Base-by-base conservation (phyloP, 2,113 vertebrate genomes). In the Pedetes capensis region DNA sequence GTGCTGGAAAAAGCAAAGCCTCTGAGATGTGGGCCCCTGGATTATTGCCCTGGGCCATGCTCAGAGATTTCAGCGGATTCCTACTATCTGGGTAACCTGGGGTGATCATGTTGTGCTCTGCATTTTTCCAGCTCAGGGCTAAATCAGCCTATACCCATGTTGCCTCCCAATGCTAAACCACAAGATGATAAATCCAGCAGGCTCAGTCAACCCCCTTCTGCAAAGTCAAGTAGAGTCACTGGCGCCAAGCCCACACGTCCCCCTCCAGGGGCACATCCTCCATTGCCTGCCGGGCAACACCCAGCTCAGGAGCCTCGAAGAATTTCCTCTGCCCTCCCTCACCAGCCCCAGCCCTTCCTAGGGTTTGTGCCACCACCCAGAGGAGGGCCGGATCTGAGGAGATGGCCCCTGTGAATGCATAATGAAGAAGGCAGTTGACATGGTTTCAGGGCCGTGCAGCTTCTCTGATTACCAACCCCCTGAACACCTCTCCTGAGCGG, bases 311-410 rank as follows among this genome's bases (percentile, higher is more conserved):
- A 44, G 14, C 32, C 59, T n/a, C 11, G 23, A 27, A 44, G 74
- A 25, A 23, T 27, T 37, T 53, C 39, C 23, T 34, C 9, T 23
- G 47, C 3, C 42, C 64, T 82, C 17, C 17, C 25, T 42, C n/a
- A 7, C n/a, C 9, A 55, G 23, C 69, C 37, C 4, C 6, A 39
- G 22, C 23, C 25, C 27, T 57, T 25, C 37, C 51, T 44, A 2
- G 53, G 49, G 6, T n/a, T 51, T 34, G 63, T 39, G 37, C 55
- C 7, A 1, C 78, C 3, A 2, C 25, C 57, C 0, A 1, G 22
- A 34, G 20, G 6, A 64, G 61, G 4, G 10, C 14, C 53, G 47
- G 69, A 29, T 44, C 47, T 59, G 47, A 81, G 37, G 44, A 59
- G 37, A 49, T 44, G 18, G 53, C 37, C 34, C 81, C 72, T n/a